phyloP scores from a whole-genome alignment of 2,888 invertebrate genomes.

The Drosophila ustulata region DNA sequence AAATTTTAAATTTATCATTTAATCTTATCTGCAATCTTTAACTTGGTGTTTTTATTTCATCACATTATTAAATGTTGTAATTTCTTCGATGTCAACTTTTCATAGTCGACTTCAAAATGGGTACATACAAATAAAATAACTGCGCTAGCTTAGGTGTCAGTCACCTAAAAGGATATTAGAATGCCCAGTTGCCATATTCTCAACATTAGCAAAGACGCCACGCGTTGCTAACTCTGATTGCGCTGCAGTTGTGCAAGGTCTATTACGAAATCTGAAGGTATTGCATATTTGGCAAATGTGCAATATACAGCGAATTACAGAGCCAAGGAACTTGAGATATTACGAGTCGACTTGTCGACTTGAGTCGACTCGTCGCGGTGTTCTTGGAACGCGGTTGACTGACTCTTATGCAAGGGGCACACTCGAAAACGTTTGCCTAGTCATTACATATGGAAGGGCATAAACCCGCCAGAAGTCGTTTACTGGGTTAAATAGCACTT shows the following conservation, averaged over 20 bases:
- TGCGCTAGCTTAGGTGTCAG: too few relatives aligned
- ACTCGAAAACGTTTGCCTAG: slow-evolving; percentile 26
- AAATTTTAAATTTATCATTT: too few relatives aligned
- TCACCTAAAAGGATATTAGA: not conserved
- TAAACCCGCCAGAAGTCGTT: slow-evolving; percentile 26
- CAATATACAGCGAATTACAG: not conserved
- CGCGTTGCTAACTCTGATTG: not conserved
- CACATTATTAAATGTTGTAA: too few relatives aligned
- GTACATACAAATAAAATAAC: too few relatives aligned
- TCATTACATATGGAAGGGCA: slow-evolving; percentile 20
- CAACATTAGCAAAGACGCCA: not conserved
- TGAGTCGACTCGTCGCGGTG: not conserved
- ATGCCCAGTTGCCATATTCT: not conserved
- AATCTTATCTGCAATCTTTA: too few relatives aligned
- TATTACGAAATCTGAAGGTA: not conserved
- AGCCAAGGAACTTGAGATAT: slow-evolving; percentile 12
- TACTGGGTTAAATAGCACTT: slow-evolving; percentile 20
- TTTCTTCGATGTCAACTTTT: too few relatives aligned
- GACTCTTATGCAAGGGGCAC: slow-evolving; percentile 6
- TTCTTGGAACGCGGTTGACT: slow-evolving; percentile 26
- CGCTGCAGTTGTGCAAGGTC: not conserved
- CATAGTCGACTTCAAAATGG: too few relatives aligned
- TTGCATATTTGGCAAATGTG: slow-evolving; percentile 1
- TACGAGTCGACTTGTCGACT: slow-evolving; percentile 26
- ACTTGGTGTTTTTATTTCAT: too few relatives aligned